Evolutionary conservation across 2,888 invertebrate genomes (phyloP).

Genomic region (Cheilosia impressa): DNA sequence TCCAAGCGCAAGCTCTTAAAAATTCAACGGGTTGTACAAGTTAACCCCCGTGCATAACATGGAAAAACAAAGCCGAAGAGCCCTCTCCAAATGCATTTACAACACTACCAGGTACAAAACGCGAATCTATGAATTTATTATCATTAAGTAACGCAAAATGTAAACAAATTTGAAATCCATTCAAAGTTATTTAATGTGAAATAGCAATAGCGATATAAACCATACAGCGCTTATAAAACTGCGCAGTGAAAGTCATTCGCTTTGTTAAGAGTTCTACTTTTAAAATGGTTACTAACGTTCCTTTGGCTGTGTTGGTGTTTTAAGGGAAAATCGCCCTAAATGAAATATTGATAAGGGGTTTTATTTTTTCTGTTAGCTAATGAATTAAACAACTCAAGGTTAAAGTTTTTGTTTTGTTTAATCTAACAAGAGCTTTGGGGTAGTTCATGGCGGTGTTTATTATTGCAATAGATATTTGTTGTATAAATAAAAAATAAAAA

Average conservation of each 20-base stretch:
- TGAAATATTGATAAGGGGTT: slow-evolving; percentile 14
- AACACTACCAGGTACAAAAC: neutral
- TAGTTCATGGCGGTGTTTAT: neutral
- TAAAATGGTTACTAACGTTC: neutral
- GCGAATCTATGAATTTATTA: slow-evolving; percentile 2
- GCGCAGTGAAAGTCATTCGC: slow-evolving; percentile 65
- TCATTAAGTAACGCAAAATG: neutral
- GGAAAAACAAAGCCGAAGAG: neutral
- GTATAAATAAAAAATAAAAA: too few species aligned
- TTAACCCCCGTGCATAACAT: neutral
- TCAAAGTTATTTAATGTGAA: slow-evolving; percentile 3
- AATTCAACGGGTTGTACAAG: neutral
- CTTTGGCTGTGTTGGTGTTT: neutral
- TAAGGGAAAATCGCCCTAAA: slow-evolving; percentile 34
- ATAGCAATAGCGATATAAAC: neutral
- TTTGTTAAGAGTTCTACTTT: slow-evolving; percentile 20
- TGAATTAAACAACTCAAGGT: slow-evolving; percentile 28
- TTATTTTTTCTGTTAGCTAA: neutral
- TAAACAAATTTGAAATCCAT: slow-evolving; percentile 15
- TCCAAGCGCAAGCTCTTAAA: too few species aligned
- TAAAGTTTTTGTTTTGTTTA: slow-evolving; percentile 3
- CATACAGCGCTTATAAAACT: slow-evolving; percentile 27
- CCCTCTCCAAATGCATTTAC: slow-evolving; percentile 2
- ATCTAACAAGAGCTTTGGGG: neutral
- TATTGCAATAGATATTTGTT: neutral